Evolutionary conservation across 2,888 invertebrate species (phyloP), one percentile per base, ranked within the genome.

Genomic region (Agrotis ipsilon): DNA sequence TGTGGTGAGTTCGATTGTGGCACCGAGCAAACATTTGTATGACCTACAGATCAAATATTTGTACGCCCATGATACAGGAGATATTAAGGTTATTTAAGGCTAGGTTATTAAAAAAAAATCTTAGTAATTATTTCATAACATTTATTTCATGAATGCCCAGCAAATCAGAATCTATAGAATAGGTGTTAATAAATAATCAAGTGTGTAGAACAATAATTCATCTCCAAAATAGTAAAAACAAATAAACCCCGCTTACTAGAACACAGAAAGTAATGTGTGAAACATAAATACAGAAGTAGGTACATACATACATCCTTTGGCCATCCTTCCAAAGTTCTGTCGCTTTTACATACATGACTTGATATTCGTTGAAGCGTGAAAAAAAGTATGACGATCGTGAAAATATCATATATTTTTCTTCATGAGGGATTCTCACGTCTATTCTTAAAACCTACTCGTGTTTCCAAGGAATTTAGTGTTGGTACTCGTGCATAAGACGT

Each of bases 281-380:
- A 51, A 19, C n/a, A 16, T 51, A 24, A 43, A 58, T 39, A 70
- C 2, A 52, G 14, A 70, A 39, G 32, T 19, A 32, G 3, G 19
- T 32, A 18, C 18, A 7, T 27, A 32, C 45, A 49, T 7, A 32
- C 24, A 54, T 48, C 43, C 60, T 39, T 54, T 61, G 64, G 61
- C 66, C 80, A 61, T 39, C 64, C 64, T 80, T 46, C 51, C 58
- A 67, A 59, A 79, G 51, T 77, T 65, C 59, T 57, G 57, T 48
- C 64, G 62, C 65, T 72, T 68, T 66, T 52, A 59, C 67, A 72
- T 52, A 72, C 72, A 72, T 80, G 81, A 67, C 67, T 80, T 80
- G 67, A 80, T 74, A 52, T 79, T 54, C 58, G 45, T 18, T 51
- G 75, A 18, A 61, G 48, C 60, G 78, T 80, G 24, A 80, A 76